Percentiles rank a stretch among this genome's conserved stretches.
phyloP scores from a whole-genome alignment of 2,888 invertebrate species.

The Plusia festucae region DNA sequence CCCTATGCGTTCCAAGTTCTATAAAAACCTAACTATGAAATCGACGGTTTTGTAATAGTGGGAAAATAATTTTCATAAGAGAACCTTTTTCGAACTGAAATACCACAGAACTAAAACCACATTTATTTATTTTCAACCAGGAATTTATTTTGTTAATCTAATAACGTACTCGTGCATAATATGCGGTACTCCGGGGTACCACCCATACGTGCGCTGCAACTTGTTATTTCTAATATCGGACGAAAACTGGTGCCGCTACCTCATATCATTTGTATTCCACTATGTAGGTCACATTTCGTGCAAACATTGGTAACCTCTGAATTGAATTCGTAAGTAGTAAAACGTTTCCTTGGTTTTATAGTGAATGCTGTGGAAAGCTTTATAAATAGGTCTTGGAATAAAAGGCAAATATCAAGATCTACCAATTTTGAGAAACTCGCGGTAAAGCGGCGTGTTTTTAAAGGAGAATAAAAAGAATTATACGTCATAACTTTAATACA shows the following conservation, averaged over 20 bases:
- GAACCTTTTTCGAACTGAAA: background rate
- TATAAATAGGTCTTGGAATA: slow-evolving; percentile 7
- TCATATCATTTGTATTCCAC: slow-evolving; percentile 64
- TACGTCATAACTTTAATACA: too few species aligned
- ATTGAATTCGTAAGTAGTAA: slow-evolving; percentile 57
- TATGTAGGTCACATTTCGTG: slow-evolving; percentile 60
- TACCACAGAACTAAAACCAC: background rate
- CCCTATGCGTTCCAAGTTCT: slow-evolving; percentile 33
- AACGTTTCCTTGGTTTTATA: slow-evolving; percentile 48
- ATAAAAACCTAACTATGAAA: background rate
- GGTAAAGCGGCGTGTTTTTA: background rate
- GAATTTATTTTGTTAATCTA: slow-evolving; percentile 38
- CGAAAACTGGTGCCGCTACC: slow-evolving; percentile 47
- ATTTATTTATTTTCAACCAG: background rate
- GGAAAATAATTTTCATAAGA: background rate
- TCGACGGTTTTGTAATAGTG: slow-evolving; percentile 15
- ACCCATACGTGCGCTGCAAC: slow-evolving; percentile 45
- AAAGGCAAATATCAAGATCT: slow-evolving; percentile 7
- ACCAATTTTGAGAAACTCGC: background rate
- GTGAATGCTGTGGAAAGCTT: slow-evolving; percentile 11
- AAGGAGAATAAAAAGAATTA: background rate
- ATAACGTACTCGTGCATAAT: slow-evolving; percentile 27
- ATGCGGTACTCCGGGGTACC: slow-evolving; percentile 27
- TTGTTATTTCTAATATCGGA: slow-evolving; percentile 59
- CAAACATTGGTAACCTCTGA: slow-evolving; percentile 61